Base-by-base conservation (phyloP, 2,797 vertebrate species). In the Cyclura pinguis region DNA sequence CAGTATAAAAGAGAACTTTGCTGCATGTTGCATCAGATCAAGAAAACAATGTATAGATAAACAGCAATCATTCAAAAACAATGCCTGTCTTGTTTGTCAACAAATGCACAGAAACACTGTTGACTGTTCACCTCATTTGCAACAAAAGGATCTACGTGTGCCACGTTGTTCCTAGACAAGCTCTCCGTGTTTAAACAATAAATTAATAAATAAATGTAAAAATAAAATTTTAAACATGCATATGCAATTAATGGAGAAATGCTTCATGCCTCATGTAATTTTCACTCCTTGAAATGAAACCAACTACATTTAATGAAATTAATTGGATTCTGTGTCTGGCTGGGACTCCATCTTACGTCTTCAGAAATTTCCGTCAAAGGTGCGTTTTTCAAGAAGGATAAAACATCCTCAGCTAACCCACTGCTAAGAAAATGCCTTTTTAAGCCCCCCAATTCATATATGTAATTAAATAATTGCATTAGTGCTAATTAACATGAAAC, bases 401-500 rank as follows among this genome's bases (percentile, higher is more conserved):
- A 89, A 95, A 96, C 93, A 97, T 84, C 97, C 96, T 97, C 94
- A 67, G 86, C 95, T 95, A 91, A 77, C 94, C 95, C 93, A 91
- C 35, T 92, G 91, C 94, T 93, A 95, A 16, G 94, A 95, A 96
- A 77, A 95, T 88, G 95, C 95, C 96, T 97, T 95, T 47, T 91
- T 94, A 93, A 96, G 96, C 95, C 94, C 96, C 96, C 96, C 97
- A 98, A 98, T 98, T 98, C 98, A 99, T 99, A 98, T 98, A 98
- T 98, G 98, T 99, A 99, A 99, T 99, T 98, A 99, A 99, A 99
- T 99, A 99, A 99, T 99, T 99, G 98, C 98, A 99, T 98, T 98
- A 98, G 98, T 98, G 98, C 98, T 99, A 99, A 99, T 99, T 99
- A 99, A 99, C 98, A 98, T 98, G 97, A 98, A 98, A 97, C 97